Evolutionary conservation across 1,140 invertebrate species (phyloP), one percentile per base, ranked within the genome.

Genomic region (Platyscapa corneri): DNA sequence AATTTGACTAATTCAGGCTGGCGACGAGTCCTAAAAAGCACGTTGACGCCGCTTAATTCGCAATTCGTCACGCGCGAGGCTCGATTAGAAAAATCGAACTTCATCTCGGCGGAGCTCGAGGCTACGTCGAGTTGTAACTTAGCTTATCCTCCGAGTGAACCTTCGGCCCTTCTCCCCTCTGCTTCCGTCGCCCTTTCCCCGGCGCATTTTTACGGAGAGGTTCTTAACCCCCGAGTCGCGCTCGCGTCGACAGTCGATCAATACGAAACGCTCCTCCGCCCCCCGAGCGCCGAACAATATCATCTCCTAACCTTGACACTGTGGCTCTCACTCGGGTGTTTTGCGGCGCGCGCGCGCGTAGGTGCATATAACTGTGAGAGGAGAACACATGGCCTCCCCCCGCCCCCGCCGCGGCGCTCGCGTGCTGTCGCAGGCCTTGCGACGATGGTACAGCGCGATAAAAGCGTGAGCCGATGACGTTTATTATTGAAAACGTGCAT

Each of bases 401-500:
- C n/a, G n/a, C n/a, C n/a, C n/a, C n/a, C n/a, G n/a, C n/a, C n/a
- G n/a, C n/a, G n/a, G n/a, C n/a, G n/a, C n/a, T n/a, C n/a, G n/a
- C n/a, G n/a, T n/a, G n/a, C n/a, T n/a, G n/a, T n/a, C n/a, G n/a
- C n/a, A n/a, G n/a, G n/a, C n/a, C 18, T 75, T 34, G 72, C 65
- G 82, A 76, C 72, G 53, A 83, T 76, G 53, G 72, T 53, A 37
- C 2, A 46, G 56, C 39, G 8, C 49, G 72, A 76, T 76, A 83
- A 65, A 46, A 65, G 56, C 12, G 49, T 18, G 74, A 32, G 75
- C 12, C 1, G 37, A 75, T 82, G 70, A 82, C 53, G 81, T 82
- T 75, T 82, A 82, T 82, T 82, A 75, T 75, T 65, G 70, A 82
- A 82, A 82, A 82, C 56, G 56, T 27, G 49, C 70, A 53, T 60